Evolutionary conservation across 2,797 vertebrate genomes (phyloP).

Genomic region (Tympanoctomys barrerae): DNA sequence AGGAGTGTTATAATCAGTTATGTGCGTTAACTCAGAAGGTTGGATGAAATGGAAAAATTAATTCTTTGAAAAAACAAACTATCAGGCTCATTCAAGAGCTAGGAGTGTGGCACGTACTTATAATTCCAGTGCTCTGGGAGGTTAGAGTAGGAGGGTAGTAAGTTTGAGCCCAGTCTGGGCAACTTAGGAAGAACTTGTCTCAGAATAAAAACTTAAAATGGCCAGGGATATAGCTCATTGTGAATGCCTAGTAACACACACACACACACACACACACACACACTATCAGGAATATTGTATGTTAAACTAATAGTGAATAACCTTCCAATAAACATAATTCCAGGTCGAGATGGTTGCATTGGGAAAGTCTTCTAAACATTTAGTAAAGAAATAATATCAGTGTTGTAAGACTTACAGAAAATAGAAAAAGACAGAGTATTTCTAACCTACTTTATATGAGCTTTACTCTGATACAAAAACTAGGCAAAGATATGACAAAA

Average conservation of each 20-base stretch:
- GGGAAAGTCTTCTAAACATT: background rate
- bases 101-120: background rate
- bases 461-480: background rate
- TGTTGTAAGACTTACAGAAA: conserved; percentile 1
- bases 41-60: background rate
- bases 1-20: background rate
- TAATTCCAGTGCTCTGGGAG: background rate
- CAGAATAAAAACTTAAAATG: background rate
- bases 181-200: background rate
- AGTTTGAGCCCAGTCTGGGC: background rate
- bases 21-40: background rate
- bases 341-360: background rate
- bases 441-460: background rate
- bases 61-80: background rate
- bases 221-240: background rate
- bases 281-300: background rate
- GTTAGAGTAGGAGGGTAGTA: background rate
- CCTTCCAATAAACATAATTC: background rate
- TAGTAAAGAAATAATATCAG: background rate
- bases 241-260: background rate
- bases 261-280: background rate
- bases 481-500: background rate
- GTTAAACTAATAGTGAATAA: background rate
- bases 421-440: background rate
- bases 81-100: background rate